Evolutionary conservation across 1,140 invertebrate species (phyloP), one percentile per base, ranked within the genome.

Genomic region (Caenorhabditis inopinata): DNA sequence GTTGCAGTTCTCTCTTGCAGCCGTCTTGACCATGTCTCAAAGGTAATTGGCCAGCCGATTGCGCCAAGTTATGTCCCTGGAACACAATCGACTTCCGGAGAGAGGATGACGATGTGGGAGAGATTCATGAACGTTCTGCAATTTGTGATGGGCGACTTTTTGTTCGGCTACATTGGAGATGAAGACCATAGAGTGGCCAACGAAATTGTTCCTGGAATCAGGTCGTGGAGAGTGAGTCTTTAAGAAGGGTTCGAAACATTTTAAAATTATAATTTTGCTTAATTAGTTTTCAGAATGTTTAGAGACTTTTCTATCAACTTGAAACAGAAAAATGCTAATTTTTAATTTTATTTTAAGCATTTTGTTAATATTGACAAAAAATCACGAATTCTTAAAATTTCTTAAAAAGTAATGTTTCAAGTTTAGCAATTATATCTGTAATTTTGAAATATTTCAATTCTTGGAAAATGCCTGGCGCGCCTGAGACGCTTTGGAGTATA

Each of bases 51-150:
- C 0, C 35, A 42, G 14, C 76, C 76, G 1, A 51, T 78, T 0
- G 49, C 53, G 3, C 76, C 76, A 6, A 78, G 76, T 78, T 78
- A 58, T 68, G 47, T 49, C 27, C 76, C 76, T 42, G 76, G 76
- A 42, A 68, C 58, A 3, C 58, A 68, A 38, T 68, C 58, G 1
- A 68, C 58, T 38, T n/a, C 35, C 12, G 58, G 58, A 42, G 58
- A 68, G 2, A 21, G 16, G 18, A 68, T 68, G 58, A 68, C 58
- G 1, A 42, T 68, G 18, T 29, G 58, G 25, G 29, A 68, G n/a
- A 68, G 25, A 27, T 68, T 68, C 9, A 68, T 68, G 58, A 68
- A 68, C 23, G n/a, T 68, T 38, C 25, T 68, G 3, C 58, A 68
- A 2, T 68, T 32, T 68, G n/a, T 68, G 6, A 68, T 68, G 58